Base-by-base conservation (phyloP, 2,113 vertebrate genomes). In the Aegotheles bennettii region DNA sequence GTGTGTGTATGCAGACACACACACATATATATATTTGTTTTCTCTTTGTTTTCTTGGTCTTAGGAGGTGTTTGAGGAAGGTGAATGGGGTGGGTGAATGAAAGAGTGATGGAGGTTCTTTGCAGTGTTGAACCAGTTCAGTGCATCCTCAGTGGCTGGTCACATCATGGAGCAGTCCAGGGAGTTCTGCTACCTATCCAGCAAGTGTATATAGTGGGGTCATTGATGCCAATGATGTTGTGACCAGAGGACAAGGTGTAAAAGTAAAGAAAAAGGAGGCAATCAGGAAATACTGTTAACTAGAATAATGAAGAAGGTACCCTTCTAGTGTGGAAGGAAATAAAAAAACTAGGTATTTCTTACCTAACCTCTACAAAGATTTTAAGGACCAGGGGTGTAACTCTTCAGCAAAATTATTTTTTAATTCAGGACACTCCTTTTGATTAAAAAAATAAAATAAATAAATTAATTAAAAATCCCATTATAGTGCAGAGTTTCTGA, bases 1-100 rank as follows among this genome's bases (percentile, higher is more conserved):
- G 2, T 78, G 12, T 56, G 2, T n/a, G 6, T 56, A 15, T 10
- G 16, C 16, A 14, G n/a, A n/a, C n/a, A n/a, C 13, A 11, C 12
- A 10, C 1, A 1, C 31, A 1, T 25, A 10, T 29, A 5, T 35
- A 7, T 29, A 7, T n/a, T 76, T 13, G 0, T 57, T 61, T 21
- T n/a, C 9, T 47, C 7, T n/a, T 56, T 11, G 64, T 68, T 45
- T 43, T n/a, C 56, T 86, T 50, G 31, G 50, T 92, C 65, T 61
- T 59, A 17, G 11, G 88, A 92, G 53, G 48, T 6, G 25, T 43
- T 80, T 31, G 78, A 54, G 43, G 65, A 53, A 80, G 65, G 24
- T 68, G 43, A 38, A 4, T 5, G 14, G 25, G 4, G 1, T 19
- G 75, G 48, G 38, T 38, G 18, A 51, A 25, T 68, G 64, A 53